Evolutionary conservation across 2,113 vertebrate genomes (phyloP).

Genomic region (Acanthisitta chloris): DNA sequence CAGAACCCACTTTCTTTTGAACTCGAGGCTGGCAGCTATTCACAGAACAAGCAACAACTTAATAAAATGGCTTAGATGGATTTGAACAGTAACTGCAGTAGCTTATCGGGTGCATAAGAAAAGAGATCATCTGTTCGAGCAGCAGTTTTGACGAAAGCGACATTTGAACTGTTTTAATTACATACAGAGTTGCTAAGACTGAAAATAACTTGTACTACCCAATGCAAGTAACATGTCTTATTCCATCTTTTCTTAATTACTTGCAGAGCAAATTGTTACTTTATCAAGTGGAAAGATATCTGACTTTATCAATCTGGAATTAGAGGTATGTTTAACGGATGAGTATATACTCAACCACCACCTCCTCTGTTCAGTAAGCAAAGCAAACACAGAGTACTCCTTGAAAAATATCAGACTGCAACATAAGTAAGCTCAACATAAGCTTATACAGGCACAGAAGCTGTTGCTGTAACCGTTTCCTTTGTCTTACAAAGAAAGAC

Average conservation of each 20-base stretch:
- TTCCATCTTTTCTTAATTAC: conserved; percentile 33
- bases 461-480: not conserved
- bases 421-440: not conserved
- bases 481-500: not conserved
- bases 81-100: conserved; percentile 58
- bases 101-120: conserved; percentile 56
- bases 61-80: conserved; percentile 63
- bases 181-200: conserved; percentile 36
- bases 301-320: conserved; percentile 2
- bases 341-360: not conserved
- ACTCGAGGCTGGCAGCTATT: conserved; percentile 64
- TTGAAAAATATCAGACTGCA: not conserved
- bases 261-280: conserved; percentile 15
- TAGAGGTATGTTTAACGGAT: not conserved
- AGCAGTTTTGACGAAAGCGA: conserved; percentile 57
- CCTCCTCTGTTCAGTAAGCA: not conserved
- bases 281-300: not conserved
- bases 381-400: not conserved
- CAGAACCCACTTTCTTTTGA: conserved; percentile 36
- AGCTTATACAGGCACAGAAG: not conserved
- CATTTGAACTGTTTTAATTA: conserved; percentile 70
- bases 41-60: conserved; percentile 57
- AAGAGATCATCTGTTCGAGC: conserved; percentile 48
- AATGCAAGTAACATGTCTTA: not conserved
- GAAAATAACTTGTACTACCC: conserved; percentile 42